Evolutionary conservation across 2,888 invertebrate species (phyloP).

Genomic region (Silvanus unidentatus): DNA sequence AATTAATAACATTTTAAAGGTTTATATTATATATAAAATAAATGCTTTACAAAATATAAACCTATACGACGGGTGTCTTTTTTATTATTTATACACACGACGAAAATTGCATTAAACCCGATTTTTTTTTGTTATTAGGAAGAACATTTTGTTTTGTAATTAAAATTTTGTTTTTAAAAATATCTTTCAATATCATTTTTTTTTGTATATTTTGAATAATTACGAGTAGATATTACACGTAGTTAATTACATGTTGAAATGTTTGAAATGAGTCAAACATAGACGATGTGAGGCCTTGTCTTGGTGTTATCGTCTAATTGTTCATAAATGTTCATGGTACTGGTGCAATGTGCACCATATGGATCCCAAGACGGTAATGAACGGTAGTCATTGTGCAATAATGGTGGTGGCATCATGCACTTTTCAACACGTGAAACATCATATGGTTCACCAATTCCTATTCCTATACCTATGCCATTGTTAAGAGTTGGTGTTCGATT

Average conservation of each 20-base stretch:
- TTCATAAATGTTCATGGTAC: conserved; percentile 40
- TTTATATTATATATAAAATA: conserved; percentile 13
- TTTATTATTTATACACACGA: no score
- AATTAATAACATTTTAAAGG: conserved; percentile 15
- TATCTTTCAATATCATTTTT: not conserved
- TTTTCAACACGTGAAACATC: conserved; percentile 35
- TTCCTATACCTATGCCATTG: conserved; percentile 15
- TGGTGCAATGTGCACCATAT: conserved; percentile 29
- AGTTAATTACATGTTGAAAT: no score
- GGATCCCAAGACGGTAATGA: conserved; percentile 42
- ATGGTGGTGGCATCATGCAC: conserved; percentile 36
- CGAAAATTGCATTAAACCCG: conserved; percentile 6
- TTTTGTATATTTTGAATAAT: no score
- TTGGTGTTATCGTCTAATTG: conserved; percentile 42
- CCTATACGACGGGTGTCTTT: not conserved
- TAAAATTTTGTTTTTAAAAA: not conserved
- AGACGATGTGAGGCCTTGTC: conserved; percentile 49
- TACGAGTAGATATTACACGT: no score
- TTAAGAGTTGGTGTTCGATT: conserved; percentile 19
- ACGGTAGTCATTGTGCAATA: conserved; percentile 40
- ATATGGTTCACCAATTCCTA: conserved; percentile 23
- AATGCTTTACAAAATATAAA: conserved; percentile 6
- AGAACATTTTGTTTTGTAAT: conserved; percentile 9
- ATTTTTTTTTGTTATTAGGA: conserved; percentile 15
- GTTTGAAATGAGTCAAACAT: conserved; percentile 46